Evolutionary conservation across 1,140 invertebrate species (phyloP).

Genomic region (Bradysia coprophila): DNA sequence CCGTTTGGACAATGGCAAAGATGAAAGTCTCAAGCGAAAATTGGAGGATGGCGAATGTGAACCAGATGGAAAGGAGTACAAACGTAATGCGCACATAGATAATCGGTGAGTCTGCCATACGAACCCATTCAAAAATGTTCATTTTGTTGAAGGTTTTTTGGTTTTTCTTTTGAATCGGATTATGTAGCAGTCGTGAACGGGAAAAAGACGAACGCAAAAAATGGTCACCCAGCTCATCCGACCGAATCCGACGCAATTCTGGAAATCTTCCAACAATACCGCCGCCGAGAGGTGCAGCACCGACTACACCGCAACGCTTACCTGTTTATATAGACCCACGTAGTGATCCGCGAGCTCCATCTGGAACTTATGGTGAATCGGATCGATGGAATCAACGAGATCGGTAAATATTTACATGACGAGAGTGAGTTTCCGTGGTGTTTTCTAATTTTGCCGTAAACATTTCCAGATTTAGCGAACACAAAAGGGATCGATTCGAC

Average conservation of each 20-base stretch:
- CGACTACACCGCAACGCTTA: neutral
- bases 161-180: slow-evolving; percentile 10
- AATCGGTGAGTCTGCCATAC: slow-evolving; percentile 27
- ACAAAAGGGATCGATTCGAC: slow-evolving; percentile 17
- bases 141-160: neutral
- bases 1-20: neutral
- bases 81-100: slow-evolving; percentile 15
- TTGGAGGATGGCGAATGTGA: slow-evolving; percentile 30
- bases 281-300: neutral
- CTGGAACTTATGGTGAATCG: neutral
- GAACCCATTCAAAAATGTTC: no score
- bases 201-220: slow-evolving; percentile 25
- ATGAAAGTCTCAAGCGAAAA: slow-evolving; percentile 8
- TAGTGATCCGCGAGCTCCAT: neutral
- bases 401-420: neutral
- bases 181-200: slow-evolving; percentile 2
- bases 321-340: neutral
- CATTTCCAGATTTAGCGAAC: neutral
- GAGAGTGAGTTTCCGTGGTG: no score
- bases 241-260: slow-evolving; percentile 12
- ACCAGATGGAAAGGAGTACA: slow-evolving; percentile 25
- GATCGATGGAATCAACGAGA: neutral
- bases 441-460: no score
- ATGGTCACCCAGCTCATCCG: slow-evolving; percentile 17
- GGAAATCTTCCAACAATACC: neutral